Percentiles rank a stretch among this genome's conserved stretches.
These are phyloP conservation scores for Bolborhynchus lineola DNA, from an alignment of 2,113 vertebrate genomes.

Conservation along the genomic window DNA sequence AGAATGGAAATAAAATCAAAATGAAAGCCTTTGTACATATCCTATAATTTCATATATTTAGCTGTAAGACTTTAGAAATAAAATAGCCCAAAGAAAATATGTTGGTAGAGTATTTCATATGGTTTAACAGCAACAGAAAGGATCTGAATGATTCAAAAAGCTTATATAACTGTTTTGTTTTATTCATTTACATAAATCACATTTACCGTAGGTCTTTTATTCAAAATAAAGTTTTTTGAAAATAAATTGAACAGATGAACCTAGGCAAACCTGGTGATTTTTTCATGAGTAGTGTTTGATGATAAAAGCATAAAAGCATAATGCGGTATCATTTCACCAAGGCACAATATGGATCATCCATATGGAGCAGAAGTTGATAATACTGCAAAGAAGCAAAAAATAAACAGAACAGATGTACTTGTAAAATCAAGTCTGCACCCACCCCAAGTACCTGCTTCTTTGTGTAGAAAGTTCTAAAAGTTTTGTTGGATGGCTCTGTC, in stretches of 20 bases:
- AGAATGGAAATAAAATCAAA: slow-evolving; percentile 65
- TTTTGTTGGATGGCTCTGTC: slow-evolving; percentile 47
- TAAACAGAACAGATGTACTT: slow-evolving; percentile 84
- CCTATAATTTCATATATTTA: slow-evolving; percentile 70
- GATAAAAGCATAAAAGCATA: slow-evolving; percentile 83
- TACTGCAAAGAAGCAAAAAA: slow-evolving; percentile 79
- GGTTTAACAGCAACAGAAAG: slow-evolving; percentile 61
- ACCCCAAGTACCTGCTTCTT: slow-evolving; percentile 74
- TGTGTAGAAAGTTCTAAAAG: slow-evolving; percentile 69
- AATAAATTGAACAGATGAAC: slow-evolving; percentile 82
- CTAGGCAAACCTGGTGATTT: slow-evolving; percentile 81
- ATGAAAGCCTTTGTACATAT: slow-evolving; percentile 62
- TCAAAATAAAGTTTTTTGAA: slow-evolving; percentile 82
- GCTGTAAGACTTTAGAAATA: slow-evolving; percentile 64
- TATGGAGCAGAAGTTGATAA: slow-evolving; percentile 82
- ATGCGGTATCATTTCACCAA: slow-evolving; percentile 77
- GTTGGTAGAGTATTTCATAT: slow-evolving; percentile 52
- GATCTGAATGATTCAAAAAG: slow-evolving; percentile 72
- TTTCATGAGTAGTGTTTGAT: slow-evolving; percentile 83
- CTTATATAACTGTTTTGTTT: slow-evolving; percentile 78
- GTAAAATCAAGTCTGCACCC: slow-evolving; percentile 77
- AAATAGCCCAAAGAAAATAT: slow-evolving; percentile 63
- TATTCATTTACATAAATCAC: slow-evolving; percentile 83
- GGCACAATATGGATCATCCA: slow-evolving; percentile 83
- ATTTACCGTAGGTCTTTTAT: slow-evolving; percentile 82